These are phyloP conservation scores for Spilosoma lubricipeda DNA, from an alignment of 2,888 invertebrate genomes.

Conservation along the genomic window DNA sequence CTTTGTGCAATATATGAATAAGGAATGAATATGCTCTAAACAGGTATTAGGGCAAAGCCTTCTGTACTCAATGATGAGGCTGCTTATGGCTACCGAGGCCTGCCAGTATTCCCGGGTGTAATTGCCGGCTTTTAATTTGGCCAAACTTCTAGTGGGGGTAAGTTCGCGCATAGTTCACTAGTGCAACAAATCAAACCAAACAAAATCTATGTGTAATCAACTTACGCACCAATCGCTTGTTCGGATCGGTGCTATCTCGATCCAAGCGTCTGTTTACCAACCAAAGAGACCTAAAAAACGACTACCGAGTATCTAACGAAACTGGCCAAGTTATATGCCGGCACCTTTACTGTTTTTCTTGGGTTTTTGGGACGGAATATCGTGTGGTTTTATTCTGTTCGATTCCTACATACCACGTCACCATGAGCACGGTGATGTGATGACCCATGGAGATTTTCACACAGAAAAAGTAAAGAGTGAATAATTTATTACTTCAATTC, in stretches of 20 bases:
- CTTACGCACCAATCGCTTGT: too few species aligned
- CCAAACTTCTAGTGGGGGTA: too few species aligned
- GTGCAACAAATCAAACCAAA: too few species aligned
- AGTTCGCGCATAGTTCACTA: too few species aligned
- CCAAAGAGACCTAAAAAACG: too few species aligned
- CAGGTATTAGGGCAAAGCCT: background rate
- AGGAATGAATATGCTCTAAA: background rate
- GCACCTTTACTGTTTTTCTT: background rate
- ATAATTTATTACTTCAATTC: background rate
- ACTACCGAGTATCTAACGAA: too few species aligned
- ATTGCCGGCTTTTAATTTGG: too few species aligned
- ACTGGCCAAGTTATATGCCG: too few species aligned
- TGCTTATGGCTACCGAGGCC: background rate
- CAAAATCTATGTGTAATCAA: too few species aligned
- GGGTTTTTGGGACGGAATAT: background rate
- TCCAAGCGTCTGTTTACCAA: too few species aligned
- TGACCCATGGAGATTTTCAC: too few species aligned
- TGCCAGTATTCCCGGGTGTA: background rate
- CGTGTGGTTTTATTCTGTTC: background rate
- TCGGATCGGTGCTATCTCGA: too few species aligned
- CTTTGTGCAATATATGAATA: background rate
- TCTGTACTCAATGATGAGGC: background rate
- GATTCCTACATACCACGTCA: background rate
- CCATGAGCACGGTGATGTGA: background rate
- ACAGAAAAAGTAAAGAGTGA: background rate